Evolutionary conservation across 92 coral and sea anemone genomes (phyloP), one percentile per base, ranked within the genome.

Genomic region (Porites rus): DNA sequence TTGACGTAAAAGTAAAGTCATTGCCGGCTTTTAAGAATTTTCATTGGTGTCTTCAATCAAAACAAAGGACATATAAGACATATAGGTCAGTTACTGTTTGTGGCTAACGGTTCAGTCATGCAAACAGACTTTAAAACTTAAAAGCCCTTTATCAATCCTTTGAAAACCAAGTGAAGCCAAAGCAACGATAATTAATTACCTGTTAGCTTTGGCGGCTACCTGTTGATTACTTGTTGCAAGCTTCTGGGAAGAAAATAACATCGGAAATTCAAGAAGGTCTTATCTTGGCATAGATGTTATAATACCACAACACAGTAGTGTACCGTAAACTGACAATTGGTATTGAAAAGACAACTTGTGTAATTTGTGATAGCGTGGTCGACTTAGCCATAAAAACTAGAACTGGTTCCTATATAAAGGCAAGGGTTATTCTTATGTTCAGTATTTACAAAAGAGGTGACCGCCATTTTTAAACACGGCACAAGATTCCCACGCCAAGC

Each of bases 21-120:
- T 13, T 59, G 22, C 67, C 65, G 66, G 79, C 79, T 75, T 76
- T 76, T 76, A 76, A 28, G 17, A 21, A 10, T n/a, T 21, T 10
- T 5, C 8, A 69, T 10, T 69, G 74, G 51, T 31, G 74, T 69
- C 38, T 21, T 74, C 24, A 67, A 52, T 25, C 84, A 67, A 67
- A 67, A 69, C 72, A 51, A 59, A 10, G 25, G 46, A 65, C 10
- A 10, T 63, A 1, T 11, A 10, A 22, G 46, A 65, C 10, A 10
- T 63, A 2, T 11, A 54, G 14, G 14, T 63, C 51, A 13, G 65
- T 65, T 65, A 78, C 10, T 63, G 38, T 61, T 64, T 77, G 56
- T 18, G 14, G 24, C 67, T 76, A 61, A 76, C 80, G 80, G 65
- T 56, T 11, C 52, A 22, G 18, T 46, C 43, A 24, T 51, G 62